These are phyloP conservation scores for Meloidogyne hapla DNA, from an alignment of 1,140 invertebrate genomes.

Conservation along the genomic window DNA sequence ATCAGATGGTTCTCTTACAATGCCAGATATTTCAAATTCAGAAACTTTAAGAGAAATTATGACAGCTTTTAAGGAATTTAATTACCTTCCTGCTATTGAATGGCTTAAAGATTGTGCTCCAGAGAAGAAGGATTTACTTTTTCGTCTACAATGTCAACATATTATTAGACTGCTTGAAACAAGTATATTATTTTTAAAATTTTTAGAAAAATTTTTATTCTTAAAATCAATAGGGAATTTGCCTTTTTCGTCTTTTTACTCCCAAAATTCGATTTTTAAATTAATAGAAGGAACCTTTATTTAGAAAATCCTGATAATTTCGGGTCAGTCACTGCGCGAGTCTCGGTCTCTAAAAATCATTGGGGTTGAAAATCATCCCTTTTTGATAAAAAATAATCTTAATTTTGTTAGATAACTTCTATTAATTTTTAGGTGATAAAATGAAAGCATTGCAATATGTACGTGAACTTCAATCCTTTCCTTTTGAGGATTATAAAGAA, in stretches of 20 bases:
- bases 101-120: constrained; percentile 38
- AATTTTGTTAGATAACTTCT: too few relatives aligned
- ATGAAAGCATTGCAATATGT: constrained; percentile 22
- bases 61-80: constrained; percentile 35
- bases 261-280: not conserved
- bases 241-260: not conserved
- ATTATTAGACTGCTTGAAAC: constrained; percentile 43
- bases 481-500: constrained; percentile 20
- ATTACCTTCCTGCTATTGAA: constrained; percentile 50
- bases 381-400: not conserved
- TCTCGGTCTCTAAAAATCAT: too few relatives aligned
- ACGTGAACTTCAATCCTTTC: constrained; percentile 8
- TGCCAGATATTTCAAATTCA: constrained; percentile 28
- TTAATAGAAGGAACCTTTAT: too few relatives aligned
- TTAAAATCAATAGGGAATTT: too few relatives aligned
- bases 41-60: constrained; percentile 41
- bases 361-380: too few relatives aligned
- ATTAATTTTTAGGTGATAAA: constrained; percentile 15
- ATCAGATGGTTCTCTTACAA: constrained; percentile 39
- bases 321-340: too few relatives aligned
- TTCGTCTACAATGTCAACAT: constrained; percentile 49
- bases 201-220: not conserved
- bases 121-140: constrained; percentile 44
- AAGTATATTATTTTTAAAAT: constrained; percentile 12
- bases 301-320: too few relatives aligned